Evolutionary conservation across 2,888 invertebrate species (phyloP).

Genomic region (Macrophya alboannulata): DNA sequence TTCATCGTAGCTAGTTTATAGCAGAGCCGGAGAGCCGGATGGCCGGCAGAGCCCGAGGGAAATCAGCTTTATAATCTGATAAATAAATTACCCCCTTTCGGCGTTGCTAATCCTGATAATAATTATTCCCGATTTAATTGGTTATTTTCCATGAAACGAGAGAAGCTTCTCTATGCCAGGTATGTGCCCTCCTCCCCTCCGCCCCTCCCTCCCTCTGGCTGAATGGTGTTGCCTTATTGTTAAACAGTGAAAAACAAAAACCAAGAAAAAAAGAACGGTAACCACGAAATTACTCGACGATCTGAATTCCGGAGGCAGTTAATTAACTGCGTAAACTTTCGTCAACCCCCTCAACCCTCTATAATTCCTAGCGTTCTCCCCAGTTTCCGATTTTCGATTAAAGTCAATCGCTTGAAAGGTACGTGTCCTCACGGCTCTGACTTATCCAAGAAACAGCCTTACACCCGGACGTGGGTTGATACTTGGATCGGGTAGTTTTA

Average conservation of each 20-base stretch:
- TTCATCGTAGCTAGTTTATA: slow-evolving; percentile 65
- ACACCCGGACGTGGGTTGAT: slow-evolving; percentile 17
- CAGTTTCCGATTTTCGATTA: slow-evolving; percentile 46
- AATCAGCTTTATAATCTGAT: slow-evolving; percentile 79
- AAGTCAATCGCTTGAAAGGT: slow-evolving; percentile 38
- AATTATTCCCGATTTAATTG: slow-evolving; percentile 73
- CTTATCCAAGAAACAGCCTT: neutral
- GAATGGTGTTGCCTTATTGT: neutral
- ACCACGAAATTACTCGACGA: slow-evolving; percentile 14
- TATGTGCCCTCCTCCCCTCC: neutral
- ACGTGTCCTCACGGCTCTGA: slow-evolving; percentile 31
- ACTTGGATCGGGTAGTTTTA: slow-evolving; percentile 7
- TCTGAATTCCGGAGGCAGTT: slow-evolving; percentile 33
- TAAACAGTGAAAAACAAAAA: neutral
- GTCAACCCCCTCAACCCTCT: neutral
- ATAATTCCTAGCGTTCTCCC: neutral
- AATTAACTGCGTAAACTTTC: slow-evolving; percentile 34
- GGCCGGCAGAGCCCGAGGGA: slow-evolving; percentile 70
- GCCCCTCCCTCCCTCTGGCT: neutral
- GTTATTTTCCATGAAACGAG: slow-evolving; percentile 70
- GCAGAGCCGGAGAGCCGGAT: neutral
- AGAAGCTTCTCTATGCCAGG: slow-evolving; percentile 57
- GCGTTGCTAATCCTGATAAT: slow-evolving; percentile 58
- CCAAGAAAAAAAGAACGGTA: neutral
- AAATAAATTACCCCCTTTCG: slow-evolving; percentile 77